Percentiles rank a stretch among this genome's conserved stretches.
Conservation (phyloP, 1,140 invertebrate species). For the Cyrtorhinus lividipennis region DNA sequence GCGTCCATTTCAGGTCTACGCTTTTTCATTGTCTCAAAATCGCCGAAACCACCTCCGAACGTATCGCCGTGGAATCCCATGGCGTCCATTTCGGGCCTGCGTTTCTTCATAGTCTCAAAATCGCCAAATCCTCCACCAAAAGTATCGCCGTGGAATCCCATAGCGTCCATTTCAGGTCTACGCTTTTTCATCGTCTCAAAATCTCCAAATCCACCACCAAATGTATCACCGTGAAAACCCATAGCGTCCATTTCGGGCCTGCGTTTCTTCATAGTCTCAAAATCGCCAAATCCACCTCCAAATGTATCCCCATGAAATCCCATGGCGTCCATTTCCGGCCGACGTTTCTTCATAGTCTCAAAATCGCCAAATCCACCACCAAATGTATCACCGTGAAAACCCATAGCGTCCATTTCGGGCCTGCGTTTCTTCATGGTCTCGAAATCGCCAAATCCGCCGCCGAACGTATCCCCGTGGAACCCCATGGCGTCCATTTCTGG, state of each 20-base stretch:
- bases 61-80: conserved; percentile 29
- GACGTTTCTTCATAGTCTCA: conserved; percentile 27
- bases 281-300: conserved; percentile 30
- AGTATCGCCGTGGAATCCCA: conserved; percentile 28
- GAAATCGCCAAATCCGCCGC: conserved; percentile 30
- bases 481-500: conserved; percentile 26
- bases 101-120: conserved; percentile 28
- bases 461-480: conserved; percentile 28
- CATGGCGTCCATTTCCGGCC: too few relatives aligned
- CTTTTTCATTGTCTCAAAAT: conserved; percentile 28
- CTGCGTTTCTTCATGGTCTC: conserved; percentile 27
- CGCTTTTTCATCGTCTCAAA: conserved; percentile 28
- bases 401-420: conserved; percentile 29
- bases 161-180: too few relatives aligned
- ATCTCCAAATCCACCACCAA: conserved; percentile 29
- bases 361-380: conserved; percentile 30
- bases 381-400: conserved; percentile 28
- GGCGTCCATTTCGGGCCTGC: conserved; percentile 28
- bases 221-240: conserved; percentile 28
- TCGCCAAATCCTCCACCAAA: conserved; percentile 30
- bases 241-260: conserved; percentile 29
- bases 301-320: conserved; percentile 28
- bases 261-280: conserved; percentile 28
- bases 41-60: conserved; percentile 29
- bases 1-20: too few relatives aligned